Evolutionary conservation across 2,113 vertebrate species (phyloP).

Genomic region (Steatornis caripensis): DNA sequence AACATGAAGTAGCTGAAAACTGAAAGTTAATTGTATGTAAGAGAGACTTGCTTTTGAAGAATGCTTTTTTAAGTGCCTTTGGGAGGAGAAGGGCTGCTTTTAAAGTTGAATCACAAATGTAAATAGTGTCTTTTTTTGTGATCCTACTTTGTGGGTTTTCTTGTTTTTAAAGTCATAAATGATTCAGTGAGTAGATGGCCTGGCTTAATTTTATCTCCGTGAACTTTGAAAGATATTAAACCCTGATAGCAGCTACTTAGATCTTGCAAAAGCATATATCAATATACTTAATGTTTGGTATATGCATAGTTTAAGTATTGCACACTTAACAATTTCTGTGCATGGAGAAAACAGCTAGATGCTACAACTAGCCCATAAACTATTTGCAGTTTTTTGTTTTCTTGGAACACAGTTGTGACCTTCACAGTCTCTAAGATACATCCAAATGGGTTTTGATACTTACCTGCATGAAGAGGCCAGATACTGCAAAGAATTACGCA

Average conservation of each 20-base stretch:
- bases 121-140: not conserved
- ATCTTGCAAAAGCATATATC: not conserved
- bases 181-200: not conserved
- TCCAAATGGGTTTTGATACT: not conserved
- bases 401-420: not conserved
- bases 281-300: not conserved
- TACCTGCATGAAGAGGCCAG: not conserved
- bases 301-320: not conserved
- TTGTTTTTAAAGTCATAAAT: not conserved
- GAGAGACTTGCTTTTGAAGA: not conserved
- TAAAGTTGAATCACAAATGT: not conserved
- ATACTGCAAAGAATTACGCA: not conserved
- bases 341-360: not conserved
- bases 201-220: not conserved
- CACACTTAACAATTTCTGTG: not conserved
- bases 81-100: not conserved
- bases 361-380: not conserved
- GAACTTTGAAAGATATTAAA: not conserved
- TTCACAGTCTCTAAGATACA: not conserved
- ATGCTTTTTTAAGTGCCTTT: not conserved
- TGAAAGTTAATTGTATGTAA: not conserved
- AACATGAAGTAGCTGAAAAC: not conserved
- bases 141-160: not conserved
- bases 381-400: not conserved
- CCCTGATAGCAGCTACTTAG: not conserved